Conservation (phyloP, 1,140 invertebrate species). For the Procambarus clarkii region DNA sequence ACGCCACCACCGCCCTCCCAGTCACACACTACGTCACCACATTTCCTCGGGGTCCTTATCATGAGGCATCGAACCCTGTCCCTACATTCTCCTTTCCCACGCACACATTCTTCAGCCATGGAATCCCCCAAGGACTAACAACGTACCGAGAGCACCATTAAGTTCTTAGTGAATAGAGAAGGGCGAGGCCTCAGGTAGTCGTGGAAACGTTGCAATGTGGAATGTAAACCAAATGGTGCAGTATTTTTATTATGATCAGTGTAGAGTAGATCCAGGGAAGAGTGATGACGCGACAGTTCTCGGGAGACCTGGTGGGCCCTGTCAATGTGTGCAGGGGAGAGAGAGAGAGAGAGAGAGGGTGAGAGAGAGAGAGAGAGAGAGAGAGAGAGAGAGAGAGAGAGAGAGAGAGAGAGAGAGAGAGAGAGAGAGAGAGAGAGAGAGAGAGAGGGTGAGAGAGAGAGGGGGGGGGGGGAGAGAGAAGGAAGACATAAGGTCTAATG, state of each 20-base stretch:
- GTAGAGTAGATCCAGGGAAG: background rate
- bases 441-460: too few relatives aligned
- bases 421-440: background rate
- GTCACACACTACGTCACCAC: too few relatives aligned
- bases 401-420: background rate
- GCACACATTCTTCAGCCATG: too few relatives aligned
- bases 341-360: background rate
- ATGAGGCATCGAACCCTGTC: too few relatives aligned
- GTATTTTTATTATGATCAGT: background rate
- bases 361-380: constrained; percentile 11
- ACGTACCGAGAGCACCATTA: too few relatives aligned
- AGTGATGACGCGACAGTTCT: background rate
- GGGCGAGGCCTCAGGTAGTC: too few relatives aligned
- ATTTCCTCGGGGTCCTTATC: too few relatives aligned
- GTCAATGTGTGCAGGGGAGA: background rate
- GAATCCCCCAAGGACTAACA: too few relatives aligned
- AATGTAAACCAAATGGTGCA: background rate
- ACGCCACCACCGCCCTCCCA: too few relatives aligned
- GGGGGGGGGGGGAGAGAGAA: too few relatives aligned
- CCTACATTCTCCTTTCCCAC: too few relatives aligned
- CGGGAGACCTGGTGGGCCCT: background rate
- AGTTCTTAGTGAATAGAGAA: too few relatives aligned
- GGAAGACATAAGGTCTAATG: background rate
- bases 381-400: background rate
- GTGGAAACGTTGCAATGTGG: background rate